Base-by-base conservation (phyloP, 92 coral and sea anemone species). In the Porites lobata region DNA sequence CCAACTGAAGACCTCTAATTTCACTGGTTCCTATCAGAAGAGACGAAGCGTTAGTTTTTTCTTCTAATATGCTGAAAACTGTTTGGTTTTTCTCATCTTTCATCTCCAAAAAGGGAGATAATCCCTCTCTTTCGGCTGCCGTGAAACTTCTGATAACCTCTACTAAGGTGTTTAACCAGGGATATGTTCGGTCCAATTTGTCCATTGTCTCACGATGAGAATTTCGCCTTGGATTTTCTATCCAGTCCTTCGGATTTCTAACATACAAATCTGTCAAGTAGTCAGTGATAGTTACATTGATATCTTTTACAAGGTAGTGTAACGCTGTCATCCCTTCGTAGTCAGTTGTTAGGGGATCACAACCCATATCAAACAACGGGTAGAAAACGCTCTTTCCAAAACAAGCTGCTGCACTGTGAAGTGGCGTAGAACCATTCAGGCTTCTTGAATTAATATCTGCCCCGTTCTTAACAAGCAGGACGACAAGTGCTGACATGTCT, bases 381-480 rank as follows among this genome's bases (percentile, higher is more conserved):
- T 21, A 13, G 50, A 79, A 72, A 22, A 65, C 65, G 18, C 53
- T 68, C n/a, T 76, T 72, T 22, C 87, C 71, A 15, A 72, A 59
- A 32, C 93, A 85, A 1, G 59, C 18, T 8, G 93, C 93, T 7
- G 93, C 90, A n/a, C 87, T 90, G 51, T 90, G 93, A 50, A 90
- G 82, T 18, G 93, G 93, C 3, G 93, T 90, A 0, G 93, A 90
- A 7, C 93, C 93, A 75, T 90, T 90, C 11, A n/a, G 18, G 17
- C 81, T 90, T 17, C 59, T 62, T 19, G 78, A 76, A 75, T 79
- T 59, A 38, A 85, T 61, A n/a, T 72, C 69, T 64, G 79, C 81
- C n/a, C 85, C 75, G 1, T 47, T 20, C 20, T 65, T 66, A 17
- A 73, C 83, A 7, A 90, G 90, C 21, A 85, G 93, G 18, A n/a